These are phyloP conservation scores for Zophobas atratus DNA, from an alignment of 1,140 invertebrate genomes.

Conservation along the genomic window DNA sequence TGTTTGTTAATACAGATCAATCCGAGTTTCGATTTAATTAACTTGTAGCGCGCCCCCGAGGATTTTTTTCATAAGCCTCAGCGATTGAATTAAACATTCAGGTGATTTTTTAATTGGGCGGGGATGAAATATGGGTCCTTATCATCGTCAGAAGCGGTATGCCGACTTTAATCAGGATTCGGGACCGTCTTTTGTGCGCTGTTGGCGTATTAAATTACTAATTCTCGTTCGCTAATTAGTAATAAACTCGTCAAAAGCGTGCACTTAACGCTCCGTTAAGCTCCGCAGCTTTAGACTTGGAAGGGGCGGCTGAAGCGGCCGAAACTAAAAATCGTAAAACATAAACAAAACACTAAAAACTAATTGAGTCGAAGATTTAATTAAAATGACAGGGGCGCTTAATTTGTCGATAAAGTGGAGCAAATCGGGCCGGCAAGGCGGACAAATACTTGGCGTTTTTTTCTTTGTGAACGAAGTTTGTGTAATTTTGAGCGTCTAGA, in stretches of 20 bases:
- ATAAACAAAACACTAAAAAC: conserved; percentile 7
- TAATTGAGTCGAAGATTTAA: background rate
- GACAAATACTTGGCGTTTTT: no score
- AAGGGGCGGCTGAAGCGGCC: background rate
- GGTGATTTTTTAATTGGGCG: conserved; percentile 30
- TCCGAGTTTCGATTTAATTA: conserved; percentile 11
- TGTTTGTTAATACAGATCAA: conserved; percentile 1
- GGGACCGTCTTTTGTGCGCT: conserved; percentile 40
- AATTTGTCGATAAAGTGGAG: no score
- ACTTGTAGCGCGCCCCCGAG: conserved; percentile 8
- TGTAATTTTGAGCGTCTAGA: no score
- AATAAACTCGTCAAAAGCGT: conserved; percentile 47
- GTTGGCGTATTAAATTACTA: conserved; percentile 47
- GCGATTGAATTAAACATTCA: conserved; percentile 28
- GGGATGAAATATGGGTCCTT: background rate
- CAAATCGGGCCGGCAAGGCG: no score
- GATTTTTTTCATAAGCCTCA: conserved; percentile 11
- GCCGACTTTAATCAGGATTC: conserved; percentile 34
- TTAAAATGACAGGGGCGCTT: no score
- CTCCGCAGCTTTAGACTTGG: background rate
- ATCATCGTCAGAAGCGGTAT: background rate
- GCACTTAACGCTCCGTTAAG: conserved; percentile 44
- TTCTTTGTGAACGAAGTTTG: no score
- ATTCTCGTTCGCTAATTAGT: conserved; percentile 49
- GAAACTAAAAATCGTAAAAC: background rate